Percentiles rank a stretch among this genome's conserved stretches.
phyloP scores from a whole-genome alignment of 2,797 vertebrate genomes.

The Myripristis murdjan region DNA sequence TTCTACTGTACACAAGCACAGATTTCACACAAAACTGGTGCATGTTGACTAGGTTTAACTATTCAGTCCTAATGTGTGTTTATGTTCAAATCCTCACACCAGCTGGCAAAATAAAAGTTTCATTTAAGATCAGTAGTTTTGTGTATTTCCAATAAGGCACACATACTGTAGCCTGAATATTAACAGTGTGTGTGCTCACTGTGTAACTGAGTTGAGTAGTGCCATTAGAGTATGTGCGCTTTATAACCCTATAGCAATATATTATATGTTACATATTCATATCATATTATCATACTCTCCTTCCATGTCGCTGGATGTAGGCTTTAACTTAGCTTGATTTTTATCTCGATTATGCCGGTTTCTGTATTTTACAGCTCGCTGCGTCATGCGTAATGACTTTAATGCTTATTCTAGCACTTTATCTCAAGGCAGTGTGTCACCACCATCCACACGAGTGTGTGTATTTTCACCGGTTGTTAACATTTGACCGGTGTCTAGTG shows the following conservation, averaged over 20 bases:
- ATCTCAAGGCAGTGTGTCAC: constrained; percentile 40
- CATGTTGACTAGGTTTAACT: background rate
- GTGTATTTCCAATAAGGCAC: background rate
- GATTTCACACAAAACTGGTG: too few relatives aligned
- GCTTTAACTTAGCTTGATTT: constrained; percentile 46
- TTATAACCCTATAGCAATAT: constrained; percentile 37
- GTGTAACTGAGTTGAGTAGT: constrained; percentile 8
- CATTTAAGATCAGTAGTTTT: background rate
- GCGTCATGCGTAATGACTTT: constrained; percentile 34
- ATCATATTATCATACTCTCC: constrained; percentile 47
- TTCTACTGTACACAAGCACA: background rate
- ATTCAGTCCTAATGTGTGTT: background rate
- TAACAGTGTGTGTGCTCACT: constrained; percentile 6
- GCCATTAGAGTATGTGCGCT: constrained; percentile 35
- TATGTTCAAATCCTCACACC: too few relatives aligned
- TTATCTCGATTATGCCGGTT: constrained; percentile 40
- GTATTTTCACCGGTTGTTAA: constrained; percentile 7
- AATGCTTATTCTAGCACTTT: constrained; percentile 40
- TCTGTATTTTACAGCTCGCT: constrained; percentile 46
- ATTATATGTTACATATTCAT: too few relatives aligned
- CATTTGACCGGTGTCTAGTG: constrained; percentile 7
- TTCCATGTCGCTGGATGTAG: constrained; percentile 54
- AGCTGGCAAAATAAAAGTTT: background rate
- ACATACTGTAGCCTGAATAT: constrained; percentile 22
- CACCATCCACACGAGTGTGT: constrained; percentile 21